Conservation (phyloP, 23 tunicate genomes). For the Aplidium turbinatum region DNA sequence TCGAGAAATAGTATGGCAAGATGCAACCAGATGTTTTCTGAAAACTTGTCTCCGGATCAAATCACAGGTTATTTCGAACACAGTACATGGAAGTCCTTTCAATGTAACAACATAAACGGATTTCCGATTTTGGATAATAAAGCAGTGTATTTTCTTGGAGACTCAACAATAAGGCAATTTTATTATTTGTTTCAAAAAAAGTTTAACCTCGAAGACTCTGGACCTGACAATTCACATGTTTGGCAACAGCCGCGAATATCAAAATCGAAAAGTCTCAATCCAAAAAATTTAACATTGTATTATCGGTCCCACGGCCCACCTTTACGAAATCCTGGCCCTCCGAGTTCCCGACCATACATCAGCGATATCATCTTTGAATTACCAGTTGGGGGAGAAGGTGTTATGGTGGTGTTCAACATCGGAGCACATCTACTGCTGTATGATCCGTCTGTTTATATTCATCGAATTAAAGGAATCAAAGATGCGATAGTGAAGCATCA, state of each 20-base stretch:
- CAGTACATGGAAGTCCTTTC: conserved; percentile 8
- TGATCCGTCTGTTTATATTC: conserved; percentile 29
- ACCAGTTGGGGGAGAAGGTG: conserved; percentile 7
- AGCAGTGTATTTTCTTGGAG: conserved; percentile 59
- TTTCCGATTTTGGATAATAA: conserved; percentile 35
- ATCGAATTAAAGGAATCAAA: conserved; percentile 30
- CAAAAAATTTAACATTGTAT: conserved; percentile 25
- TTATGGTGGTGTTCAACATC: conserved; percentile 35
- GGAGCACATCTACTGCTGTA: conserved; percentile 37
- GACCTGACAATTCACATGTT: conserved; percentile 25
- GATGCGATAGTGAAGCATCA: conserved; percentile 18
- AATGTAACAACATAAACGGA: not conserved
- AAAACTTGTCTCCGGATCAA: not conserved
- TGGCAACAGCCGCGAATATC: conserved; percentile 47
- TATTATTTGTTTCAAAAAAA: conserved; percentile 9
- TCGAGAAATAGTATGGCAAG: too few relatives aligned
- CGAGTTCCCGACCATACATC: conserved; percentile 46
- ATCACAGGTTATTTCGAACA: conserved; percentile 23
- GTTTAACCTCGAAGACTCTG: not conserved
- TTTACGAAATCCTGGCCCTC: conserved; percentile 50
- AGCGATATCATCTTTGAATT: conserved; percentile 27
- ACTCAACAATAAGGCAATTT: conserved; percentile 68
- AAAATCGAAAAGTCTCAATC: not conserved
- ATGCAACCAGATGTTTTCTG: too few relatives aligned
- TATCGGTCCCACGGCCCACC: conserved; percentile 68